Conservation (phyloP, 2,797 vertebrate genomes). For the Nothura maculosa region DNA sequence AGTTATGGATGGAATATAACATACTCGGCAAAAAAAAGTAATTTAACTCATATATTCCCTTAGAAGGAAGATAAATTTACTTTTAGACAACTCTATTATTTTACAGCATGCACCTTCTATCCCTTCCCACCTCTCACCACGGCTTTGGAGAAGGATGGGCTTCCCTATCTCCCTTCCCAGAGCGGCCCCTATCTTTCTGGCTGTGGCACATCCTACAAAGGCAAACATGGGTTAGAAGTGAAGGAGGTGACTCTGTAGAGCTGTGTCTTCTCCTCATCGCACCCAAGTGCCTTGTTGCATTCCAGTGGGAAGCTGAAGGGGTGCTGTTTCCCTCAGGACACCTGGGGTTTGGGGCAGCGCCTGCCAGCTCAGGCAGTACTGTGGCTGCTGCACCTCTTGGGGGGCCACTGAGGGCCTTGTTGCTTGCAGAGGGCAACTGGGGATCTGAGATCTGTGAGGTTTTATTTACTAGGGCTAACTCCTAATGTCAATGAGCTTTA, state of each 20-base stretch:
- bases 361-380: neutral
- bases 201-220: neutral
- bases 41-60: neutral
- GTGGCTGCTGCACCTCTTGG: neutral
- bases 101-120: neutral
- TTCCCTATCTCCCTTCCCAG: rapidly evolving
- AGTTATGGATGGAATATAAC: neutral
- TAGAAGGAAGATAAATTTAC: neutral
- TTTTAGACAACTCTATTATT: neutral
- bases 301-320: neutral
- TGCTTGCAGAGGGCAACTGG: neutral
- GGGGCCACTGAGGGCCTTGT: neutral
- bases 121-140: neutral
- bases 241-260: neutral
- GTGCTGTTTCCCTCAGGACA: rapidly evolving
- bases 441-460: neutral
- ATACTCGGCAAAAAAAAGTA: too few species aligned
- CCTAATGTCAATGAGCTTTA: neutral
- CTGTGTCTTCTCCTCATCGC: neutral
- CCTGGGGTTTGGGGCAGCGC: rapidly evolving
- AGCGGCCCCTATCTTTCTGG: neutral
- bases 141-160: neutral
- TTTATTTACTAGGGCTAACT: neutral
- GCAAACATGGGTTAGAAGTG: neutral
- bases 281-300: neutral